Percentiles rank a stretch among this genome's conserved stretches.
Conservation (phyloP, 1,140 invertebrate genomes). For the Apis laboriosa region DNA sequence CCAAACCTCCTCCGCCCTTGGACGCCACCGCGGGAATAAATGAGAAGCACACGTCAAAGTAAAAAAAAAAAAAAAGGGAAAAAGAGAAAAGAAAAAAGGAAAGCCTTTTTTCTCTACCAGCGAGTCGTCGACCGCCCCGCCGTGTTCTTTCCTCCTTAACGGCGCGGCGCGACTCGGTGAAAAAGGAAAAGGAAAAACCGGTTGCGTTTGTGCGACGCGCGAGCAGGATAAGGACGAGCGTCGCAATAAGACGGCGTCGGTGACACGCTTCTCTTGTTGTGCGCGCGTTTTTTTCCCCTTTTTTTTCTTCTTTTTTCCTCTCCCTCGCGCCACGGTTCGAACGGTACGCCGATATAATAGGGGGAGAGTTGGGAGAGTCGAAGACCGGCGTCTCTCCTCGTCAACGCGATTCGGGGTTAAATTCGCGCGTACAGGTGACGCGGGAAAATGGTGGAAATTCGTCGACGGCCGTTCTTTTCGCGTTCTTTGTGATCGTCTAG, state of each 20-base stretch:
- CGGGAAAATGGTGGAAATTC: neutral
- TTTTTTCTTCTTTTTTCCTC: neutral
- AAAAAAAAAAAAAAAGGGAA: constrained; percentile 43
- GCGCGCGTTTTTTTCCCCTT: no score
- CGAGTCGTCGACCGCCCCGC: constrained; percentile 15
- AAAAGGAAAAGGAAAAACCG: neutral
- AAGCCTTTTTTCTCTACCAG: constrained; percentile 13
- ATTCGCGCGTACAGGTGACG: neutral
- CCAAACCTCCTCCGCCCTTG: neutral
- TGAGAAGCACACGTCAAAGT: constrained; percentile 74
- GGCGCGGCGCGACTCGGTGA: constrained; percentile 1
- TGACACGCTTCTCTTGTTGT: neutral
- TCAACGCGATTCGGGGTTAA: neutral
- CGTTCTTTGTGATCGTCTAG: constrained; percentile 9
- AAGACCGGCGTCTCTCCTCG: neutral
- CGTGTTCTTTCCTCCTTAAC: constrained; percentile 10
- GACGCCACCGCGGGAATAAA: constrained; percentile 69
- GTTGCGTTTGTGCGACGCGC: neutral
- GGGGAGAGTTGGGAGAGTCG: neutral
- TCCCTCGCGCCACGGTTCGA: neutral
- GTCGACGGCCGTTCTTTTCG: neutral
- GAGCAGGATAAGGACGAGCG: neutral
- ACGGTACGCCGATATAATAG: neutral
- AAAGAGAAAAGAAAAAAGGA: constrained; percentile 34
- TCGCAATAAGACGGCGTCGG: neutral